Base-by-base conservation (phyloP, 2,113 vertebrate species). In the Pelobates fuscus region DNA sequence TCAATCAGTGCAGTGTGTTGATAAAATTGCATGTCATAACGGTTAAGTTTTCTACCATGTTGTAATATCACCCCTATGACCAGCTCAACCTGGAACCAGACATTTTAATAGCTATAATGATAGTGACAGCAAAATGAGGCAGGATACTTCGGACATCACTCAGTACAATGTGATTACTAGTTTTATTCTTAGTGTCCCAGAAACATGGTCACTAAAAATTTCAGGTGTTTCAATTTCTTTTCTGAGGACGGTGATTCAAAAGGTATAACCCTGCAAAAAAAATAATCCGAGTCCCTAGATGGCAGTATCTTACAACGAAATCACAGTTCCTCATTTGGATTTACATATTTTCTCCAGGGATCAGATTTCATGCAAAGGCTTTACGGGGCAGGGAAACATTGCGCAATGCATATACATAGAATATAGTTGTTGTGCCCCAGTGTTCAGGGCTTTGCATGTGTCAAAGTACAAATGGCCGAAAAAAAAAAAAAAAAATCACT, bases 121-220 rank as follows among this genome's bases (percentile, higher is more conserved):
- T n/a, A n/a, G n/a, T n/a, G n/a, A n/a, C n/a, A n/a, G n/a, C n/a
- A n/a, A n/a, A n/a, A 18, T 52, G 10, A 52, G 2, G 7, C 1
- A 25, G 55, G 78, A 73, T 52, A 78, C 2, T 0, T 81, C 84
- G 67, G 60, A 84, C n/a, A 25, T 73, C 82, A 37, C 71, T 74
- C 14, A 23, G 76, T 26, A 83, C 64, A 79, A 78, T 80, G 79
- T 72, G 75, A 79, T 60, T 60, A 27, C 24, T 27, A 27, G 25
- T 60, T 60, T 60, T 60, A 29, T 60, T 60, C 58, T 60, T 7
- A 7, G 58, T 60, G 26, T 60, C 26, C 58, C 58, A 27, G 58
- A 60, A 29, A 14, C 12, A 60, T 58, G 21, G 26, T 60, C 58
- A 60, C 58, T 15, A 17, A 29, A 7, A 60, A 17, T 37, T 18